A percentile compares a stretch with the other conserved stretches of the same genome.
phyloP scores from a whole-genome alignment of 1,140 invertebrate genomes.

The Spodoptera frugiperda region DNA sequence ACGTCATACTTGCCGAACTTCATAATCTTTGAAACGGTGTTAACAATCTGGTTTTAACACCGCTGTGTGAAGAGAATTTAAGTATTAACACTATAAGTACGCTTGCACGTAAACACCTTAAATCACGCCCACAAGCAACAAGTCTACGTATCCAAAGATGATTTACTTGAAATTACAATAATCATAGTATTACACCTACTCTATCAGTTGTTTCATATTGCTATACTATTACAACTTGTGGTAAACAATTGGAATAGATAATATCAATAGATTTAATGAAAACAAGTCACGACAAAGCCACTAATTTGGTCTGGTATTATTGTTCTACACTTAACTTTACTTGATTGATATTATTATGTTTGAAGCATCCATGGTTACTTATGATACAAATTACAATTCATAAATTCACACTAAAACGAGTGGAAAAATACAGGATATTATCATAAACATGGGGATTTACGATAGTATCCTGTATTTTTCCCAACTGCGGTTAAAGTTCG shows the following conservation, averaged over 20 bases:
- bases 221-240: background rate
- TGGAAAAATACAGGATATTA: too few relatives aligned
- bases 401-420: too few relatives aligned
- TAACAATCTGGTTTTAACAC: too few relatives aligned
- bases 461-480: too few relatives aligned
- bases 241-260: constrained; percentile 10
- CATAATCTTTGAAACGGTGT: too few relatives aligned
- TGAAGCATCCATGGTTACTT: too few relatives aligned
- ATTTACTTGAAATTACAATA: constrained; percentile 7
- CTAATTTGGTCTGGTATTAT: background rate
- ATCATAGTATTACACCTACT: constrained; percentile 17
- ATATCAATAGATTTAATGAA: constrained; percentile 15
- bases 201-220: constrained; percentile 13
- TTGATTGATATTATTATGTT: background rate
- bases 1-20: too few relatives aligned
- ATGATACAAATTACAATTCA: too few relatives aligned
- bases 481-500: too few relatives aligned
- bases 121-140: constrained; percentile 23
- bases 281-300: constrained; percentile 11
- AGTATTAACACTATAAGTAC: too few relatives aligned
- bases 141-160: constrained; percentile 16
- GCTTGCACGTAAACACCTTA: background rate
- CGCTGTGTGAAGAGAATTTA: too few relatives aligned
- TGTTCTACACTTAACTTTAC: background rate
- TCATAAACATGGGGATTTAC: too few relatives aligned